Evolutionary conservation across 1,140 invertebrate species (phyloP).

Genomic region (Gonioctena quinquepunctata): DNA sequence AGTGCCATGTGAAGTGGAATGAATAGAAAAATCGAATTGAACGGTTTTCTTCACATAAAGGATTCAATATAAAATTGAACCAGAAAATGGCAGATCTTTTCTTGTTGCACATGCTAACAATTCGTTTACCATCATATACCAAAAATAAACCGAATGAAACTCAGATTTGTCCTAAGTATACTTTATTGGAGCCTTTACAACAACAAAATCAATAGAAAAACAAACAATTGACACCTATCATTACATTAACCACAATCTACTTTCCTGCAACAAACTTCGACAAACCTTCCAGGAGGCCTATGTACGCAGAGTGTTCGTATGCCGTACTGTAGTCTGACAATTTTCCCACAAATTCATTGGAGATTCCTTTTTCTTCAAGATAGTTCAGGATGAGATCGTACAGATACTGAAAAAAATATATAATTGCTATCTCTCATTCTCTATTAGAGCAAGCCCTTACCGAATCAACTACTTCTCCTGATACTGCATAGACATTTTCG

Average conservation of each 20-base stretch:
- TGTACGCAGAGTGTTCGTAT: conserved; percentile 89
- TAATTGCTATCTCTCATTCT: too few relatives aligned
- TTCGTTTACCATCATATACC: too few relatives aligned
- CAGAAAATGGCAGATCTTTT: too few relatives aligned
- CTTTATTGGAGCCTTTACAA: neutral
- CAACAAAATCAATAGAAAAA: neutral
- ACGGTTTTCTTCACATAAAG: too few relatives aligned
- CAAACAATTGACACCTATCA: conserved; percentile 4
- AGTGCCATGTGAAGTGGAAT: too few relatives aligned
- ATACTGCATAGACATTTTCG: conserved; percentile 83
- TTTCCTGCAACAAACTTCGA: conserved; percentile 81
- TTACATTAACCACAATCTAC: conserved; percentile 46
- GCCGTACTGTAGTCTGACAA: conserved; percentile 82
- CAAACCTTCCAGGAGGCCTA: conserved; percentile 80
- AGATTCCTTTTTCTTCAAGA: conserved; percentile 90
- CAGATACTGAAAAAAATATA: conserved; percentile 75
- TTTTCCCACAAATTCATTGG: conserved; percentile 89
- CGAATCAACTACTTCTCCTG: conserved; percentile 87
- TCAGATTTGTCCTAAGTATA: too few relatives aligned
- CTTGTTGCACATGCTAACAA: too few relatives aligned
- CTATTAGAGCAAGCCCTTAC: too few relatives aligned
- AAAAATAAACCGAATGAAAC: too few relatives aligned
- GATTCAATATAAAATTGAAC: too few relatives aligned
- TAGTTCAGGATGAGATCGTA: conserved; percentile 94
- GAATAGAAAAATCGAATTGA: too few relatives aligned